Evolutionary conservation across 2,888 invertebrate genomes (phyloP).

Genomic region (Colostygia pectinataria): DNA sequence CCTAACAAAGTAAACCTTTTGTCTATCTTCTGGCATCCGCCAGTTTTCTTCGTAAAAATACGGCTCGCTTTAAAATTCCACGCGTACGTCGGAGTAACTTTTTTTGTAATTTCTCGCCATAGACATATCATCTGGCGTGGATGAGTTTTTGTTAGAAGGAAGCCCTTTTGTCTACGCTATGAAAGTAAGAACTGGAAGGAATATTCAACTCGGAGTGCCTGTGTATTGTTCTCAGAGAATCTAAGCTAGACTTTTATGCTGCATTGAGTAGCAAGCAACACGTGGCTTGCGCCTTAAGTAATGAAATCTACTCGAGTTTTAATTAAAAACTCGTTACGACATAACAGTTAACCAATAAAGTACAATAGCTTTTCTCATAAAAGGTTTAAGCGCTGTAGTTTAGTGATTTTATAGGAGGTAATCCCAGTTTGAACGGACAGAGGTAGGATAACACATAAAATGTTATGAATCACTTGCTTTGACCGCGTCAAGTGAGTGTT

Average conservation of each 20-base stretch:
- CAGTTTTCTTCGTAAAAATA: slow-evolving; percentile 76
- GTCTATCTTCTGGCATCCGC: slow-evolving; percentile 74
- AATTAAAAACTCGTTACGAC: slow-evolving; percentile 63
- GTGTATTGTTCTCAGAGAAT: slow-evolving; percentile 74
- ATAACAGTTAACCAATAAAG: slow-evolving; percentile 56
- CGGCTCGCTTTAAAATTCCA: slow-evolving; percentile 71
- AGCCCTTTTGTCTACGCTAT: slow-evolving; percentile 77
- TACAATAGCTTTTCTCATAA: slow-evolving; percentile 53
- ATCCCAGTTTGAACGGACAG: slow-evolving; percentile 47
- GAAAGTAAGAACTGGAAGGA: slow-evolving; percentile 81
- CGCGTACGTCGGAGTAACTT: slow-evolving; percentile 65
- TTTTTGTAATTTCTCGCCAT: slow-evolving; percentile 80
- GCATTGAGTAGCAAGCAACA: slow-evolving; percentile 61
- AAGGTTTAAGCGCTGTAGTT: slow-evolving; percentile 46
- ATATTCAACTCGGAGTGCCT: slow-evolving; percentile 65
- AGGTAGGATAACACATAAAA: slow-evolving; percentile 55
- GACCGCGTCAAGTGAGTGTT: slow-evolving; percentile 49
- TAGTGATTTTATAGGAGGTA: slow-evolving; percentile 51
- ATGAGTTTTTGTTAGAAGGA: slow-evolving; percentile 81
- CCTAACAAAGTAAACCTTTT: slow-evolving; percentile 74
- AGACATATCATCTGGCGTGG: slow-evolving; percentile 81
- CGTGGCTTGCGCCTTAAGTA: slow-evolving; percentile 67
- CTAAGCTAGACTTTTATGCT: slow-evolving; percentile 67
- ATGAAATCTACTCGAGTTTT: slow-evolving; percentile 65
- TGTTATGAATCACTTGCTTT: slow-evolving; percentile 54